Evolutionary conservation across 1,140 invertebrate species (phyloP).

Genomic region (Drosophila nasuta): DNA sequence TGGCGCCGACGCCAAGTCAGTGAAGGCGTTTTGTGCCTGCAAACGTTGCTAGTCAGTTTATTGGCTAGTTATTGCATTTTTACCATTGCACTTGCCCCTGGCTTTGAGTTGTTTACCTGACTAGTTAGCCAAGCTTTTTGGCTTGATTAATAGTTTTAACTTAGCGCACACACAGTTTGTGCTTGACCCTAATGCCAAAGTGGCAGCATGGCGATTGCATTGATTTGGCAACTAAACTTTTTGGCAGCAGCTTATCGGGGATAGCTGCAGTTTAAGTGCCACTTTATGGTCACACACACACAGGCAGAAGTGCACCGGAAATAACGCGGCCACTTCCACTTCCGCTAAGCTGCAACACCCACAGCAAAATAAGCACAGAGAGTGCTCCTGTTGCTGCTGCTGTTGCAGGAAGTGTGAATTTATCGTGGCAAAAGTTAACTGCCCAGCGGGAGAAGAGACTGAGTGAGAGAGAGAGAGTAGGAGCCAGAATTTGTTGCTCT

Average conservation of each 20-base stretch:
- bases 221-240: conserved; percentile 44
- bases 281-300: conserved; percentile 12
- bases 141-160: conserved; percentile 64
- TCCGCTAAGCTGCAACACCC: conserved; percentile 71
- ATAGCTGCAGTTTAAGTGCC: conserved; percentile 34
- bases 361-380: conserved; percentile 27
- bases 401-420: conserved; percentile 77
- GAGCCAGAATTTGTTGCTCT: conserved; percentile 23
- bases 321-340: conserved; percentile 72
- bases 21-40: conserved; percentile 21
- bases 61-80: conserved; percentile 43
- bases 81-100: conserved; percentile 78
- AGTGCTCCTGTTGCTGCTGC: conserved; percentile 39
- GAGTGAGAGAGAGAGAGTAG: conserved; percentile 30
- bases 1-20: conserved; percentile 3
- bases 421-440: conserved; percentile 69
- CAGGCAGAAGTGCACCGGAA: conserved; percentile 48
- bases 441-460: conserved; percentile 11
- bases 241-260: background rate
- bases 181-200: conserved; percentile 74
- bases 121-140: conserved; percentile 56
- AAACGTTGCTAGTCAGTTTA: conserved; percentile 45
- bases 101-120: conserved; percentile 71
- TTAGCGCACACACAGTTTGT: conserved; percentile 31
- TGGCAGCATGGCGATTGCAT: background rate